These are phyloP conservation scores for Enteromius unitaeniatus DNA, from an alignment of 2,797 vertebrate species.

Conservation along the genomic window DNA sequence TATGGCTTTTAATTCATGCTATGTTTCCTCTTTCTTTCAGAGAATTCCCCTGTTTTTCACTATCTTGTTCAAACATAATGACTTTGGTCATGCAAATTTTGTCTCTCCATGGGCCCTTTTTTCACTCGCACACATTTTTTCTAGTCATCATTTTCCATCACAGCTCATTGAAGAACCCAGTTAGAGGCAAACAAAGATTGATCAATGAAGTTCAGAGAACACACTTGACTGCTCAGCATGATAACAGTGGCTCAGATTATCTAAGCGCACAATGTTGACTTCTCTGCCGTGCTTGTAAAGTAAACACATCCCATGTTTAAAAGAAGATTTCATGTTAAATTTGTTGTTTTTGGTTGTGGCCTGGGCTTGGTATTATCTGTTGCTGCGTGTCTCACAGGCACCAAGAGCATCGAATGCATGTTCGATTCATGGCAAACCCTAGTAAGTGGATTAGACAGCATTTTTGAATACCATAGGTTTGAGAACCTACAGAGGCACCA, in stretches of 20 bases:
- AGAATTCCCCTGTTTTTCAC: slow-evolving; percentile 40
- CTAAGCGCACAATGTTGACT: slow-evolving; percentile 49
- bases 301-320: slow-evolving; percentile 71
- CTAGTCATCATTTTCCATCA: slow-evolving; percentile 54
- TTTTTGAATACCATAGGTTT: neutral
- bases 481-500: neutral
- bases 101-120: neutral
- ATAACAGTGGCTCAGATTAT: slow-evolving; percentile 50
- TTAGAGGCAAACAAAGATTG: slow-evolving; percentile 38
- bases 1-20: slow-evolving; percentile 28
- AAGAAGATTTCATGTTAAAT: neutral
- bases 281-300: slow-evolving; percentile 79
- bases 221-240: slow-evolving; percentile 40
- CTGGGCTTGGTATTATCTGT: neutral
- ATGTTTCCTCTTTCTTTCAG: slow-evolving; percentile 12
- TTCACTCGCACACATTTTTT: neutral
- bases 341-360: neutral
- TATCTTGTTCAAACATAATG: slow-evolving; percentile 45
- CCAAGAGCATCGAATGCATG: neutral
- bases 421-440: neutral
- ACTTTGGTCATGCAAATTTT: slow-evolving; percentile 48
- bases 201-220: slow-evolving; percentile 41
- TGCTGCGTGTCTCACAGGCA: neutral
- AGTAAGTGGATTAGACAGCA: neutral
- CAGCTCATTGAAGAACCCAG: slow-evolving; percentile 48